Evolutionary conservation across 2,113 vertebrate genomes (phyloP).

Genomic region (Chaetodon trifascialis): DNA sequence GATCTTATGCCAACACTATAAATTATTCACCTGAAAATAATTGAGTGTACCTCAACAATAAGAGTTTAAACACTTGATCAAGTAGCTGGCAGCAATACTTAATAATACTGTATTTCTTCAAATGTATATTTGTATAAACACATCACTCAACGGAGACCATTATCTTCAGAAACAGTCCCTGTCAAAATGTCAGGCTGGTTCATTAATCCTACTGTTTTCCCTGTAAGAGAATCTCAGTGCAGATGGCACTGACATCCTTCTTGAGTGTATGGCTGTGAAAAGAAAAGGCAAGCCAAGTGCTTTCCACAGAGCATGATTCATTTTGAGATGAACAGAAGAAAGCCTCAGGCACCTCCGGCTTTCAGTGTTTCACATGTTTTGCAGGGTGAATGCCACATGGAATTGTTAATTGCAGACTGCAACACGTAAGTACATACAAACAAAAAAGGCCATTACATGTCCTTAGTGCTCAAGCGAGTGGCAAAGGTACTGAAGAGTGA

Average conservation of each 20-base stretch:
- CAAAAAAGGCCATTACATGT: conserved; percentile 1
- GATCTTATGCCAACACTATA: background rate
- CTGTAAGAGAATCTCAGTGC: background rate
- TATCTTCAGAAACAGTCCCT: background rate
- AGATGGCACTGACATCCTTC: background rate
- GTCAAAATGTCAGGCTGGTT: background rate
- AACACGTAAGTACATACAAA: background rate
- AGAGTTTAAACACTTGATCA: background rate
- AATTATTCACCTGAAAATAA: background rate
- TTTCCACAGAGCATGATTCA: conserved; percentile 43
- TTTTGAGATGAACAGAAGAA: conserved; percentile 36
- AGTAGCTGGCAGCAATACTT: background rate
- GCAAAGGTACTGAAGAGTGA: background rate
- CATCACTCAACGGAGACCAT: background rate
- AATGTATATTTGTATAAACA: background rate
- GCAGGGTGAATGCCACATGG: background rate
- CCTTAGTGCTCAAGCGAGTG: background rate
- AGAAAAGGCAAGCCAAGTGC: conserved; percentile 10
- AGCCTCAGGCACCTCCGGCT: conserved; percentile 8
- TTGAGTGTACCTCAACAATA: background rate
- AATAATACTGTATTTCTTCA: background rate
- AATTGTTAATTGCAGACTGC: background rate
- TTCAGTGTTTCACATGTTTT: conserved; percentile 5
- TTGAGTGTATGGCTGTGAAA: background rate
- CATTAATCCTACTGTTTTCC: background rate